Percentiles rank a stretch among this genome's conserved stretches.
Conservation (phyloP, 2,797 vertebrate species). For the Megaceryle alcyon region DNA sequence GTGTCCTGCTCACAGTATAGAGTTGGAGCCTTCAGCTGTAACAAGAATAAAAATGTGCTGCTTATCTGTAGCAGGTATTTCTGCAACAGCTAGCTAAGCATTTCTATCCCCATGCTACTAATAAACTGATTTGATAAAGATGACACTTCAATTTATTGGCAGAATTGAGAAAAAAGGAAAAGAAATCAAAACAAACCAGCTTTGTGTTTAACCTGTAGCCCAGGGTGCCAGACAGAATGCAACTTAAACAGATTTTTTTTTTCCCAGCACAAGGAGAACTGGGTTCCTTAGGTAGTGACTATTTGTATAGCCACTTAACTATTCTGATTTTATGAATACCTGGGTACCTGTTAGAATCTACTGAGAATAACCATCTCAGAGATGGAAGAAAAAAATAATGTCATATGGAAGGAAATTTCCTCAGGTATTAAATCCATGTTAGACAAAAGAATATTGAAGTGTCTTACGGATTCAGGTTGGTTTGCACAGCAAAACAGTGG, state of each 20-base stretch:
- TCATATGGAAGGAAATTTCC: not conserved
- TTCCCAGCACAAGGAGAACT: not conserved
- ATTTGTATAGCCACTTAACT: not conserved
- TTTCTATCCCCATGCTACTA: not conserved
- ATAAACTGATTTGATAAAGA: not conserved
- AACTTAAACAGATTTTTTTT: not conserved
- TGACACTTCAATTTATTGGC: not conserved
- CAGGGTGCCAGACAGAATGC: not conserved
- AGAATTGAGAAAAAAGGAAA: not conserved
- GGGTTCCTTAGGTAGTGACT: not conserved
- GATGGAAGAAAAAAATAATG: not conserved
- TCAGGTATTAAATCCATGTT: not conserved
- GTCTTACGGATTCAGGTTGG: fast-evolving
- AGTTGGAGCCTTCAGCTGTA: not conserved
- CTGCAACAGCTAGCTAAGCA: not conserved
- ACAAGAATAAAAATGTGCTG: not conserved
- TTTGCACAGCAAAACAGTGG: not conserved
- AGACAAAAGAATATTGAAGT: not conserved
- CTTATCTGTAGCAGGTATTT: not conserved
- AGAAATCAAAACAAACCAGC: not conserved
- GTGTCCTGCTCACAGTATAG: not conserved
- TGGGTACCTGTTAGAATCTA: not conserved
- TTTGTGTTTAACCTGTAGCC: not conserved
- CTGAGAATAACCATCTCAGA: not conserved
- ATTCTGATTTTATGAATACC: not conserved